phyloP scores from a whole-genome alignment of 1,140 invertebrate genomes.

The Pachypeltis micranthus region DNA sequence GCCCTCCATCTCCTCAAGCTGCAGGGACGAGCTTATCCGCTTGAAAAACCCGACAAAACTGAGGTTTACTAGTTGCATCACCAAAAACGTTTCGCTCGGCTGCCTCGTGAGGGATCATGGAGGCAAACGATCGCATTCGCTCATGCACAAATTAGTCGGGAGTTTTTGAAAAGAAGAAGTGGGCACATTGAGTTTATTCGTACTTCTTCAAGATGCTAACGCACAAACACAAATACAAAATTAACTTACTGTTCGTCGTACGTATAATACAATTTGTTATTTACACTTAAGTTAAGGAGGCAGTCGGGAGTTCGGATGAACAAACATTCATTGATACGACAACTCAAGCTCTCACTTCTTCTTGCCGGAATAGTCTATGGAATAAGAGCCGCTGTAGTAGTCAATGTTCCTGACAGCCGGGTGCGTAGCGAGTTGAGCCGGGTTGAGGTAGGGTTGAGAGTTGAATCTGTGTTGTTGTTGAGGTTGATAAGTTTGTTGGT shows the following conservation, averaged over 20 bases:
- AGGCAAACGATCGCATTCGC: too few relatives aligned
- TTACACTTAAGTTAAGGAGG: not conserved
- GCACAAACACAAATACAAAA: not conserved
- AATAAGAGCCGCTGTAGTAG: constrained; percentile 53
- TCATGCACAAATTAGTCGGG: too few relatives aligned
- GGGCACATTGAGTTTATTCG: constrained; percentile 9
- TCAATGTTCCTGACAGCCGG: constrained; percentile 48
- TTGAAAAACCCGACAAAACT: too few relatives aligned
- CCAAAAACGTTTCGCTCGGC: too few relatives aligned
- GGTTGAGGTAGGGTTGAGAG: constrained; percentile 20
- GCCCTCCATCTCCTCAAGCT: too few relatives aligned
- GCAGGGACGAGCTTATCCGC: too few relatives aligned
- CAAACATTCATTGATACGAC: not conserved
- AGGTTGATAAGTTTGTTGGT: constrained; percentile 27
- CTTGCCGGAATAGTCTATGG: constrained; percentile 45
- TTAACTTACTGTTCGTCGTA: constrained; percentile 3
- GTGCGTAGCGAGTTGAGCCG: constrained; percentile 40
- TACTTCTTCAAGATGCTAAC: not conserved
- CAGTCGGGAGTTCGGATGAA: not conserved
- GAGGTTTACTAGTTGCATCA: too few relatives aligned
- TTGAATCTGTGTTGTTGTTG: constrained; percentile 29
- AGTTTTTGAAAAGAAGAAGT: too few relatives aligned
- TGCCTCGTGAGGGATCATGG: too few relatives aligned
- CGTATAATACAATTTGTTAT: constrained; percentile 4
- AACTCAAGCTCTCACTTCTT: constrained; percentile 11